These are phyloP conservation scores for Spinibarbus caldwelli DNA, from an alignment of 2,797 vertebrate genomes.

Conservation along the genomic window DNA sequence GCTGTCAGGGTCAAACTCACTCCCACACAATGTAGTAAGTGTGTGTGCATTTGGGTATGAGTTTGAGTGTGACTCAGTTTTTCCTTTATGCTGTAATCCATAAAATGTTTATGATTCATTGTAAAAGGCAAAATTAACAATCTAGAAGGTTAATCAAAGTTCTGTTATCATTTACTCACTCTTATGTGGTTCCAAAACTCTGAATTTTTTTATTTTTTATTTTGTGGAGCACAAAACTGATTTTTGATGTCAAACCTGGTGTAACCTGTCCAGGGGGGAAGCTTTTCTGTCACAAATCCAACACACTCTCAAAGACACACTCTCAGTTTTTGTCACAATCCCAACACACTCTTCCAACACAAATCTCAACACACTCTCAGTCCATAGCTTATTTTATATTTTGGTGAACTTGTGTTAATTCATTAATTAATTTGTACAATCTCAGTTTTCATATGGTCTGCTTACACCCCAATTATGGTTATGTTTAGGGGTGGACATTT, in stretches of 20 bases:
- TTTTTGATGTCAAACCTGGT: neutral
- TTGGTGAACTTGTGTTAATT: neutral
- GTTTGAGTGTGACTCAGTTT: slow-evolving; percentile 6
- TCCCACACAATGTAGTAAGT: slow-evolving; percentile 17
- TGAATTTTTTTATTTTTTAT: neutral
- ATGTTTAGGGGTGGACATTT: no score
- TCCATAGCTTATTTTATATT: neutral
- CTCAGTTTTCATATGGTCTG: neutral
- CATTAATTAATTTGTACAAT: neutral
- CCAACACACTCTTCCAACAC: neutral
- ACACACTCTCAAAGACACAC: neutral
- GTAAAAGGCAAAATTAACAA: slow-evolving; percentile 16
- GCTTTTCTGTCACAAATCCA: neutral
- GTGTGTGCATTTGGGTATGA: neutral
- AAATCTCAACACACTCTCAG: neutral
- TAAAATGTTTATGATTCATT: neutral
- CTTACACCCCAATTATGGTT: no score
- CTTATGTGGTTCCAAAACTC: neutral
- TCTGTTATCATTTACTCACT: neutral
- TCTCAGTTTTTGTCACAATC: neutral
- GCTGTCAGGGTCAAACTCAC: slow-evolving; percentile 46
- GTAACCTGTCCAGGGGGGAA: neutral
- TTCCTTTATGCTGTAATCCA: neutral
- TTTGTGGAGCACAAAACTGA: neutral
- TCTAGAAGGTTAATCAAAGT: neutral